Base-by-base conservation (phyloP, 1,140 invertebrate species). In the Drepana arcuata region DNA sequence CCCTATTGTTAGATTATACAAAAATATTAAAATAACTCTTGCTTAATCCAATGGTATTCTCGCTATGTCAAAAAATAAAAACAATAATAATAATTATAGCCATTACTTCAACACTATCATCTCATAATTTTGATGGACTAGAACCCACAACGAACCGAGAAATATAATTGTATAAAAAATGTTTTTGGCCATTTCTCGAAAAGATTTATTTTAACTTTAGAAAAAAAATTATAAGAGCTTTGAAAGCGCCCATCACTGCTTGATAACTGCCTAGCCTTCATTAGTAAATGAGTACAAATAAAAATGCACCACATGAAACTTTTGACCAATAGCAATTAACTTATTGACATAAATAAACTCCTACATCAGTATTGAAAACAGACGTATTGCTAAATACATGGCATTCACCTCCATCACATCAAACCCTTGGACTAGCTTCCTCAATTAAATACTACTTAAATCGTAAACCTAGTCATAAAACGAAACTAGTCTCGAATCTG, bases 381-480 rank as follows among this genome's bases (percentile, higher is more conserved):
- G 47, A 65, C 58, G 53, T 66, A 65, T 56, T 35, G 57, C 48
- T 71, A 70, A 44, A 56, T 71, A 70, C 60, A 74, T 74, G 70
- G 70, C 77, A 71, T 73, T 59, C 64, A 54, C 57, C 66, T 71
- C 69, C 64, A 78, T 71, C 72, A 77, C 77, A 77, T 69, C 73
- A 56, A 64, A 72, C 64, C 63, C 71, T 75, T 72, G 74, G 78
- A 82, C 78, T 82, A 82, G 78, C 78, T 80, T 82, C 45, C 71
- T 79, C 77, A 82, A 79, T 71, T 75, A 77, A 70, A n/a, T n/a
- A n/a, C 53, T 66, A 68, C 68, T 66, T 73, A 72, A 63, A 64
- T 41, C 56, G 48, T 57, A 68, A 67, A 67, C 52, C 66, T 81
- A 81, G 64, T 70, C 71, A 74, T 73, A 72, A 77, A 81, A 67